Evolutionary conservation across 1,140 invertebrate genomes (phyloP), one percentile per base, ranked within the genome.

Genomic region (Eriocheir sinensis): DNA sequence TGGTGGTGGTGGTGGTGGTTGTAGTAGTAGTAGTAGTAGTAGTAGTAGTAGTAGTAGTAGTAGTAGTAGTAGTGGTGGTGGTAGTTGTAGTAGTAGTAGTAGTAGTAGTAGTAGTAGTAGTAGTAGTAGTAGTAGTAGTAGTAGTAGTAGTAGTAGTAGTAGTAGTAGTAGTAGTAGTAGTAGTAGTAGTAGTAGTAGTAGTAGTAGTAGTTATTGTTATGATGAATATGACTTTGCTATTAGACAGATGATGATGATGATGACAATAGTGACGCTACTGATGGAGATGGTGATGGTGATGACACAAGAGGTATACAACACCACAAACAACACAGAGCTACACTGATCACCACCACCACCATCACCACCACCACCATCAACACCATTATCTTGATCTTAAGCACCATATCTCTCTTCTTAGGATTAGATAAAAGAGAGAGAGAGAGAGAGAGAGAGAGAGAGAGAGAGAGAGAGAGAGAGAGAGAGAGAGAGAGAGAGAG

Each of bases 51-150:
- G 41, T 44, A 89, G 41, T 44, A 89, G 41, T 44, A 89, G 41
- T 44, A 89, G 41, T 44, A 89, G 41, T 44, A 89, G 41, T 44
- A 89, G 41, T n/a, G 44, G 41, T n/a, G 44, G 41, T n/a, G 44
- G 41, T n/a, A 89, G 41, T 4, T 8, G 41, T 44, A 89, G 41
- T 44, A 89, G 41, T 89, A 89, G 41, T 89, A 89, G 41, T 89
- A 89, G 41, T 89, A 89, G 41, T 89, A 89, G 41, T 89, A 89
- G 41, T 32, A 89, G 41, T 41, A 89, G 41, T 41, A 89, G 30
- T 41, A 89, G 41, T 41, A 89, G 41, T 32, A 89, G 41, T 89
- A 53, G 41, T 89, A 89, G 41, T 44, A 89, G 41, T 89, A 89
- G 41, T 89, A 88, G 41, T 41, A 89, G 21, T 41, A 89, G 21